A percentile compares a stretch with the other conserved stretches of the same genome.
These are phyloP conservation scores for Ladona fulva DNA, from an alignment of 1,140 invertebrate genomes.

Conservation along the genomic window DNA sequence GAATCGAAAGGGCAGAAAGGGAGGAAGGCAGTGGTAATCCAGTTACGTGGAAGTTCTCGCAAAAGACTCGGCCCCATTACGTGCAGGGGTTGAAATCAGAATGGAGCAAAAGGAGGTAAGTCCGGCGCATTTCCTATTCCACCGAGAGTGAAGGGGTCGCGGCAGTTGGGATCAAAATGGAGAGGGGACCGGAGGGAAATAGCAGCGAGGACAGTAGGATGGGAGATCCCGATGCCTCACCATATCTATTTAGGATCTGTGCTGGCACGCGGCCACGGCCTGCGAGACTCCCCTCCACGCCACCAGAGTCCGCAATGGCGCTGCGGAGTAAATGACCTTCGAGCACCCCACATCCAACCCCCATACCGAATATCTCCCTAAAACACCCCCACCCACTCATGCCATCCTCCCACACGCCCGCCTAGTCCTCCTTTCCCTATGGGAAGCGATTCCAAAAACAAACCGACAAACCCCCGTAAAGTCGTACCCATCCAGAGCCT, in stretches of 20 bases:
- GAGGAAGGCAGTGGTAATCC: no score
- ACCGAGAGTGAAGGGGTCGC: background rate
- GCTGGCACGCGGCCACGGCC: slow-evolving; percentile 1
- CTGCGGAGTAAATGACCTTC: slow-evolving; percentile 7
- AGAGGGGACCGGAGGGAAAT: background rate
- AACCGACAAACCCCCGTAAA: background rate
- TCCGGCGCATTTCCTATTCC: no score
- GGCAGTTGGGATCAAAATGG: background rate
- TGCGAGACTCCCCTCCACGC: background rate
- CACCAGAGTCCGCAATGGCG: background rate
- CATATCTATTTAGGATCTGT: slow-evolving; percentile 2
- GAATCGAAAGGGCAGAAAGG: no score
- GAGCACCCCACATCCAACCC: background rate
- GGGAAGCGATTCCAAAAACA: background rate
- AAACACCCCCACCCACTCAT: background rate
- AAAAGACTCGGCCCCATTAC: no score
- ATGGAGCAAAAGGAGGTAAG: no score
- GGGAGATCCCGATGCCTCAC: background rate
- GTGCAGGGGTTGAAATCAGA: no score
- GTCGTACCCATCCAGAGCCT: background rate
- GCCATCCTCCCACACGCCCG: background rate
- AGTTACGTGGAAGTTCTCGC: no score
- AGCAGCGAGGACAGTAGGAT: background rate
- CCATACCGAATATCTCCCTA: no score
- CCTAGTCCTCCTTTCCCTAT: background rate